Base-by-base conservation (phyloP, 2,113 vertebrate genomes). In the Apodemus speciosus region DNA sequence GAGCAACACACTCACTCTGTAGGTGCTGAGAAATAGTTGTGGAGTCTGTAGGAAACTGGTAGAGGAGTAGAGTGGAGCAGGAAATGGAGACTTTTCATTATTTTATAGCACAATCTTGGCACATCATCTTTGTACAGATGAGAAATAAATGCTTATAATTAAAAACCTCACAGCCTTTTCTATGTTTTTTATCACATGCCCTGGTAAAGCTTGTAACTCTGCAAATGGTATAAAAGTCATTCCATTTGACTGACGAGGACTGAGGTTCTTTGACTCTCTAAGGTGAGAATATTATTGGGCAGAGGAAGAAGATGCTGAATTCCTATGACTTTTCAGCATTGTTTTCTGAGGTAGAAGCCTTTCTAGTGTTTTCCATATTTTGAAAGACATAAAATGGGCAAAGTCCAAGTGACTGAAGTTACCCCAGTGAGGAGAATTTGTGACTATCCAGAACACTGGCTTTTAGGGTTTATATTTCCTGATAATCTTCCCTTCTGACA, bases 21-120 rank as follows among this genome's bases (percentile, higher is more conserved):
- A 15, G n/a, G 6, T 62, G 3, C 56, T 79, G 25, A 96, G 86
- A 75, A 79, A 92, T 53, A 62, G 79, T 92, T 73, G 64, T 21
- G 79, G 86, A 79, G 73, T 95, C 83, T 92, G 43, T 79, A 80
- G 79, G 60, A 77, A 92, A 71, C 58, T 58, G 23, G 35, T 71
- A 83, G 93, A 85, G 71, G 27, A 60, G 66, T 89, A 80, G 71
- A 92, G 32, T 46, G 87, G 43, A 62, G 46, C 83, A 30, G 80
- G 51, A 90, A 92, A 76, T 43, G 93, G 86, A 91, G 69, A 81
- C 86, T 79, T 94, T 94, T 95, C 51, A 85, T 92, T 94, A 84
- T 62, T 89, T 89, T 60, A 86, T 38, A 62, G 43, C 60, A 86
- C 58, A 43, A 83, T 83, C 83, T 89, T 85, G 56, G 73, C 69